Evolutionary conservation across 2,888 invertebrate genomes (phyloP).

Genomic region (Nephrotoma appendiculata): DNA sequence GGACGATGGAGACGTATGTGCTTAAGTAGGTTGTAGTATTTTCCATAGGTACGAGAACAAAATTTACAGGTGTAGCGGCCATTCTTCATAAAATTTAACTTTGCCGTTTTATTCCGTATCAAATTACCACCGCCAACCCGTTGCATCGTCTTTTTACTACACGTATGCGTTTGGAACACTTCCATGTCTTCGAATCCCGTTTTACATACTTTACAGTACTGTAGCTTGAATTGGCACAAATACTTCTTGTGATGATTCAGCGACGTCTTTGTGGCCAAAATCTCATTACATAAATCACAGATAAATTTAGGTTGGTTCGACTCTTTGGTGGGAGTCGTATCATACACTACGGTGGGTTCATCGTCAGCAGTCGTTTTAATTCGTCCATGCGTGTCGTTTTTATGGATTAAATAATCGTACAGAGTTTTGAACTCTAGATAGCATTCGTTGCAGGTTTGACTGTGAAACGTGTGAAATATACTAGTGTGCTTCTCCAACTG

Average conservation of each 20-base stretch:
- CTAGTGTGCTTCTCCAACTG: not conserved
- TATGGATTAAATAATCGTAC: not conserved
- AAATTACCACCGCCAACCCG: not conserved
- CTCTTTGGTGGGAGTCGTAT: not conserved
- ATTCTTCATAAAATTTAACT: constrained; percentile 5
- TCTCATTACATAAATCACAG: constrained; percentile 22
- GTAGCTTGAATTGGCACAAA: constrained; percentile 20
- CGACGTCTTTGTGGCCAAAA: constrained; percentile 22
- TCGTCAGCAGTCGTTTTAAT: not conserved
- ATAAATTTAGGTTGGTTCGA: constrained; percentile 11
- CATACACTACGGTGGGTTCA: not conserved
- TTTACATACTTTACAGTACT: constrained; percentile 20
- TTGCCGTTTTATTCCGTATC: not conserved
- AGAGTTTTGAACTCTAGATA: not conserved
- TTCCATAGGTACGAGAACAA: constrained; percentile 10
- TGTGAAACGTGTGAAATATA: not conserved
- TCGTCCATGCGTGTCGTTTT: not conserved
- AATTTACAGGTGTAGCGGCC: constrained; percentile 9
- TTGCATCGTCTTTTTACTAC: not conserved
- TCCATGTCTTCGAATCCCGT: not conserved
- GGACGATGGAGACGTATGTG: constrained; percentile 11
- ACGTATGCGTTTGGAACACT: not conserved
- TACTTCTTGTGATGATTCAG: constrained; percentile 27
- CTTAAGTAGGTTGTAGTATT: constrained; percentile 8
- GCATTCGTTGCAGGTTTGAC: not conserved